phyloP scores from a whole-genome alignment of 2,113 vertebrate genomes.

The Prionailurus bengalensis region DNA sequence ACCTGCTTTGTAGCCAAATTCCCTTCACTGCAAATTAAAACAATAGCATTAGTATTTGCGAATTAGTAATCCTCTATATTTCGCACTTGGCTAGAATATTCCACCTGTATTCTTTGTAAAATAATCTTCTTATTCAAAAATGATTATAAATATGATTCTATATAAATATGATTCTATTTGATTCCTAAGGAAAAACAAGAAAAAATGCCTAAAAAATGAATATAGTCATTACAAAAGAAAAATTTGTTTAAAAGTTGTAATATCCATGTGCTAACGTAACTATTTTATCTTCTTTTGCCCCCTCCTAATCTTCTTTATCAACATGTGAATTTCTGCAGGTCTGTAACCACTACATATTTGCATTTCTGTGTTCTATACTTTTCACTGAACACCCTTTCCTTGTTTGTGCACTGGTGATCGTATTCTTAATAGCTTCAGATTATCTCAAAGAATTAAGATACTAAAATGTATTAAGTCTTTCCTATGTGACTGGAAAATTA shows the following conservation, averaged over 20 bases:
- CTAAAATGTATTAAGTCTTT: background rate
- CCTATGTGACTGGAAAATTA: slow-evolving; percentile 39
- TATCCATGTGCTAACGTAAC: background rate
- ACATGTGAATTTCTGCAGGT: background rate
- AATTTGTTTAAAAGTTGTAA: background rate
- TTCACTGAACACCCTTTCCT: background rate
- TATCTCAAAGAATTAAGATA: slow-evolving; percentile 24
- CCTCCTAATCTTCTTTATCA: background rate
- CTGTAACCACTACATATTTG: background rate
- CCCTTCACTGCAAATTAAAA: slow-evolving; percentile 92
- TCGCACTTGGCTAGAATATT: background rate
- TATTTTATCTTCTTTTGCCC: background rate
- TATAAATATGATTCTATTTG: background rate
- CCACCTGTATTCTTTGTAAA: background rate
- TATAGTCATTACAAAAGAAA: background rate
- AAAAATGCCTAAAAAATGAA: background rate
- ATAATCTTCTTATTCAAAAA: background rate
- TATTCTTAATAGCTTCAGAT: background rate
- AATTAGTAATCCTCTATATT: background rate
- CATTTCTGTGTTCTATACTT: background rate
- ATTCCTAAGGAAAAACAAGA: background rate
- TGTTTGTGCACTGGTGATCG: background rate
- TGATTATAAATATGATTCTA: slow-evolving; percentile 4
- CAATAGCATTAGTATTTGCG: slow-evolving; percentile 49
- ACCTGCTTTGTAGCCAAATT: slow-evolving; percentile 98